A percentile compares a stretch with the other conserved stretches of the same genome.
Conservation (phyloP, 1,140 invertebrate species). For the Brachionus koreanus region DNA sequence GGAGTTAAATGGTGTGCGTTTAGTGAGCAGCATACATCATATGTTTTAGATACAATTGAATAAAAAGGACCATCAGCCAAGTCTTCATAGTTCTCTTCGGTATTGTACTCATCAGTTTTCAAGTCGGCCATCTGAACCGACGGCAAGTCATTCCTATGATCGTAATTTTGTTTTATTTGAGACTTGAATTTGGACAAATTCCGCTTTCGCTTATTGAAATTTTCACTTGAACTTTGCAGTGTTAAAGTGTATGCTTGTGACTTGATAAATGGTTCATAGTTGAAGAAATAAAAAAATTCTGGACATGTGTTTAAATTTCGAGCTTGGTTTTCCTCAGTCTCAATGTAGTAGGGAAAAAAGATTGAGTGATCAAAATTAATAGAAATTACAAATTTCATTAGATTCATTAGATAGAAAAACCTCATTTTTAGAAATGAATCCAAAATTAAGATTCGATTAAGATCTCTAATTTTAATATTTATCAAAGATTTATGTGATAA, state of each 20-base stretch:
- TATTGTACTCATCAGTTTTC: neutral
- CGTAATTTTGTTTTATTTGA: conserved; percentile 27
- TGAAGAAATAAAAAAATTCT: conserved; percentile 21
- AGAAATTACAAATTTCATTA: neutral
- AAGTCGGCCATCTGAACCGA: neutral
- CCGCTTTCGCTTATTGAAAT: neutral
- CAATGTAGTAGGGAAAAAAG: conserved; percentile 27
- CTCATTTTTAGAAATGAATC: neutral
- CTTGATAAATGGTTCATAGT: conserved; percentile 37
- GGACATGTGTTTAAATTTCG: conserved; percentile 21
- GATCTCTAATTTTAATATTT: conserved; percentile 1
- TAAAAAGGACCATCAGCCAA: conserved; percentile 11
- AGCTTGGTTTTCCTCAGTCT: neutral
- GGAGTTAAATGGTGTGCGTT: neutral
- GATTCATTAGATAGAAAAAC: neutral
- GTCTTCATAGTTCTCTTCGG: neutral
- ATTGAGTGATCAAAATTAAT: neutral
- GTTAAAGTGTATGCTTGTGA: neutral
- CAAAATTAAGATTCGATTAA: neutral
- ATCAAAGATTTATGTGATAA: conserved; percentile 19
- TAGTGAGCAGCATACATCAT: conserved; percentile 12
- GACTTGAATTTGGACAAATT: conserved; percentile 9
- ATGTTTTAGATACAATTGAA: conserved; percentile 11
- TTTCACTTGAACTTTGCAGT: neutral
- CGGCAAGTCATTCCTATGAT: neutral